phyloP scores from a whole-genome alignment of 2,797 vertebrate species.

The Lepus oiostolus region DNA sequence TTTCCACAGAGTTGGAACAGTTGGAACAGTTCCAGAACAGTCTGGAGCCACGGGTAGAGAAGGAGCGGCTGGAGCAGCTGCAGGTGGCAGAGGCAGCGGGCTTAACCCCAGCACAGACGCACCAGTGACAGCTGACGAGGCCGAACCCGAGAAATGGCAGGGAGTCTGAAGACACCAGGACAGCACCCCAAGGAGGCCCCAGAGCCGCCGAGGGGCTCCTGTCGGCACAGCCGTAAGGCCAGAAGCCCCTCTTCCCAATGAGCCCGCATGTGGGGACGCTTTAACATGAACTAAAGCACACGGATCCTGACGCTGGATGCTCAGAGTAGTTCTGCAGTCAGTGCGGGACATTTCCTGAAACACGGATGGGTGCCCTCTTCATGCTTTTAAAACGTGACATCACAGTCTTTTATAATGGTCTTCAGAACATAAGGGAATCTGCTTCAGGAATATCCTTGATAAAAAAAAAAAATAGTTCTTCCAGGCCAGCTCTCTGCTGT shows the following conservation, averaged over 20 bases:
- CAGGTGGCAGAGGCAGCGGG: conserved; percentile 41
- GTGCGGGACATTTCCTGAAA: not conserved
- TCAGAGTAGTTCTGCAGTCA: not conserved
- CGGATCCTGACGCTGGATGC: not conserved
- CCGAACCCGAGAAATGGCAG: not conserved
- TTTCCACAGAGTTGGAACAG: not conserved
- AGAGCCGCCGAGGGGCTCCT: not conserved
- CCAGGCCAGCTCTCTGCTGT: too few relatives aligned
- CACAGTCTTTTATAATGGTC: not conserved
- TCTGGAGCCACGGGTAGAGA: not conserved
- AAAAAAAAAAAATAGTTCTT: not conserved
- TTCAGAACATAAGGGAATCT: not conserved
- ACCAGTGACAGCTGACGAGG: not conserved
- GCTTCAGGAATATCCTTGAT: not conserved
- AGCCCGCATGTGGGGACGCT: not conserved
- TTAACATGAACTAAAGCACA: not conserved
- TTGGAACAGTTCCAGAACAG: not conserved
- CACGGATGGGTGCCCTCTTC: not conserved
- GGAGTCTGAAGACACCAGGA: not conserved
- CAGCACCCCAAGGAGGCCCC: not conserved
- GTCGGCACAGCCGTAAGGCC: too few relatives aligned
- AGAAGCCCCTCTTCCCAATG: accelerated
- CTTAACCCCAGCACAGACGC: not conserved
- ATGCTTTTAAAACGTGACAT: not conserved
- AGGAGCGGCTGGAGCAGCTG: not conserved